Evolutionary conservation across 2,797 vertebrate genomes (phyloP).

Genomic region (Coregonus ussuriensis): DNA sequence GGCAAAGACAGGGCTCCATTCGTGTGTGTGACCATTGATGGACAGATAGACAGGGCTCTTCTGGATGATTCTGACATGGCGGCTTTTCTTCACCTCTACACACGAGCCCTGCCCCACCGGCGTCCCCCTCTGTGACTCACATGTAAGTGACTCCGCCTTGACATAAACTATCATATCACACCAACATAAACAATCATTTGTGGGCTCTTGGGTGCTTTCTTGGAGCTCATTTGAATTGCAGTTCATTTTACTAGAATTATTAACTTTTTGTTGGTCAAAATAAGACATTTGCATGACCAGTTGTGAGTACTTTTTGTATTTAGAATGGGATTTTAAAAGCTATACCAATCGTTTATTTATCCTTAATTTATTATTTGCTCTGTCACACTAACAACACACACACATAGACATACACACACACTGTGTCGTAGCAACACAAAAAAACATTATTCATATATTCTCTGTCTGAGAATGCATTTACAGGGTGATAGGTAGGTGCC

Average conservation of each 20-base stretch:
- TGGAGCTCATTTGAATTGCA: background rate
- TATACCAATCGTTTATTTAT: background rate
- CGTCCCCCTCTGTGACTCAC: constrained; percentile 1
- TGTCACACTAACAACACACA: background rate
- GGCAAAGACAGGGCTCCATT: background rate
- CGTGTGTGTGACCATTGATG: background rate
- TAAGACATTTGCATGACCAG: background rate
- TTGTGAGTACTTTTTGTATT: background rate
- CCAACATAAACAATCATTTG: background rate
- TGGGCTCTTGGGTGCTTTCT: background rate
- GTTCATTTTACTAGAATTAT: background rate
- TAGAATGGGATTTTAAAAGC: background rate
- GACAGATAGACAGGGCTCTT: background rate
- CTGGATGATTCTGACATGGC: constrained; percentile 2
- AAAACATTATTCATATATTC: background rate
- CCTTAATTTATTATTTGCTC: background rate
- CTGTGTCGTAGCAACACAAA: background rate
- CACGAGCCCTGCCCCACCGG: background rate
- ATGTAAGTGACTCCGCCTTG: constrained; percentile 29
- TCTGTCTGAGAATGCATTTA: background rate
- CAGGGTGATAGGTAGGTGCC: background rate
- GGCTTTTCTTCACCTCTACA: constrained; percentile 5
- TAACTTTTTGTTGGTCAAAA: background rate
- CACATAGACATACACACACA: background rate
- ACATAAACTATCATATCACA: background rate